Percentiles rank a stretch among this genome's conserved stretches.
Evolutionary conservation across 2,888 invertebrate genomes (phyloP).

Genomic region (Heteromyza rotundicornis): DNA sequence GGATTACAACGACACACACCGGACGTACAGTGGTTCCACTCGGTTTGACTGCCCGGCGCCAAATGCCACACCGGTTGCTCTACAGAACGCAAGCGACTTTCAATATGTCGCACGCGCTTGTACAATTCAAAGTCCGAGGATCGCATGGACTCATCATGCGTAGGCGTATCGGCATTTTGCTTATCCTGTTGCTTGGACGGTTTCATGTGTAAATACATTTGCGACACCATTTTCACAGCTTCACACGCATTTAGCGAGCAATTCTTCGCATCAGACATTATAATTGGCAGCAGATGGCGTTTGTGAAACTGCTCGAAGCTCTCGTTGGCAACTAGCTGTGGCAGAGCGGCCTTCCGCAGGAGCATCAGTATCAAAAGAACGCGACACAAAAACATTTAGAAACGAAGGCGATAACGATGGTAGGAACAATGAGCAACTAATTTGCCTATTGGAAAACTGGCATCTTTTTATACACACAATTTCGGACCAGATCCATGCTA

Average conservation of each 20-base stretch:
- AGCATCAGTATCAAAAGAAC: background rate
- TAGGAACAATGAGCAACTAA: background rate
- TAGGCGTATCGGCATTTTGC: background rate
- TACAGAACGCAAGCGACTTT: constrained; percentile 68
- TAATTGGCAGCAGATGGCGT: constrained; percentile 43
- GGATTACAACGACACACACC: constrained; percentile 72
- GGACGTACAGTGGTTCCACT: constrained; percentile 69
- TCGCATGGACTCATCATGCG: constrained; percentile 23
- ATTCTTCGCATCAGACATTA: constrained; percentile 42
- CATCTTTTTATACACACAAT: background rate
- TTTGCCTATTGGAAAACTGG: background rate
- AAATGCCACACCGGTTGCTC: constrained; percentile 73
- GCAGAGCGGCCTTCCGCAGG: background rate
- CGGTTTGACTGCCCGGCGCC: constrained; percentile 62
- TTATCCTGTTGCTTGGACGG: constrained; percentile 10
- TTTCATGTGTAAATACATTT: constrained; percentile 49
- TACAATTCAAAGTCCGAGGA: constrained; percentile 41
- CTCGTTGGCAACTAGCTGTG: constrained; percentile 23
- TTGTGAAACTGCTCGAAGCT: constrained; percentile 50
- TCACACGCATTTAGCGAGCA: constrained; percentile 65
- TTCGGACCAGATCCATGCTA: too few species aligned
- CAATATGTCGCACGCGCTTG: constrained; percentile 64
- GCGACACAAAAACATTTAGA: background rate
- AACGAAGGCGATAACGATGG: background rate
- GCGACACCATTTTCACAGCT: constrained; percentile 59